Evolutionary conservation across 2,888 invertebrate genomes (phyloP), one percentile per base, ranked within the genome.

Genomic region (Agriotes lineatus): DNA sequence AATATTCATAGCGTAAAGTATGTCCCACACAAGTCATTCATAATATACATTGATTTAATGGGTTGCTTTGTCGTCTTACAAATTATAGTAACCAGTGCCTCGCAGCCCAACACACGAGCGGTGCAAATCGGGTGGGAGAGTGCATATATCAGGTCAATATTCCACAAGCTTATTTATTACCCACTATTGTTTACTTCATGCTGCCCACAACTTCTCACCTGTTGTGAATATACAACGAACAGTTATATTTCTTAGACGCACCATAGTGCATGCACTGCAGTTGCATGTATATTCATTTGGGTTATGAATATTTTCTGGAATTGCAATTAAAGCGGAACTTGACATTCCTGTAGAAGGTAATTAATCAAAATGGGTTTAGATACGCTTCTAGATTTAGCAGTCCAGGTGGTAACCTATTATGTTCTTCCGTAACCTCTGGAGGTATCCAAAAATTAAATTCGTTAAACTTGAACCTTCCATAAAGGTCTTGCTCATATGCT

Each of bases 221-320:
- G 72, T 73, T 73, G 72, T 69, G 70, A 73, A 73, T 68, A 67
- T 70, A 68, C 68, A 71, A 74, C 70, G 62, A 70, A 74, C 74
- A 72, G 74, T 74, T 73, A 74, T 56, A 52, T 37, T 58, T 60
- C 48, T 22, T 56, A 48, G 57, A 57, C 57, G 50, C 19, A 39
- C 57, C 56, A 44, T 56, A 30, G 18, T 33, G 37, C 18, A 35
- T 35, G n/a, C 5, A 35, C 35, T 35, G n/a, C 35, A 35, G 10
- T 6, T 35, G 35, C 35, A 35, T 10, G 5, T n/a, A n/a, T n/a
- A n/a, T n/a, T n/a, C n/a, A n/a, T n/a, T n/a, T n/a, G n/a, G n/a
- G n/a, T n/a, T n/a, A n/a, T n/a, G n/a, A n/a, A n/a, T n/a, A n/a
- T n/a, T n/a, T n/a, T n/a, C n/a, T n/a, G n/a, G n/a, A n/a, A n/a